Base-by-base conservation (phyloP, 2,888 invertebrate species). In the Eudasyphora cyanicolor region DNA sequence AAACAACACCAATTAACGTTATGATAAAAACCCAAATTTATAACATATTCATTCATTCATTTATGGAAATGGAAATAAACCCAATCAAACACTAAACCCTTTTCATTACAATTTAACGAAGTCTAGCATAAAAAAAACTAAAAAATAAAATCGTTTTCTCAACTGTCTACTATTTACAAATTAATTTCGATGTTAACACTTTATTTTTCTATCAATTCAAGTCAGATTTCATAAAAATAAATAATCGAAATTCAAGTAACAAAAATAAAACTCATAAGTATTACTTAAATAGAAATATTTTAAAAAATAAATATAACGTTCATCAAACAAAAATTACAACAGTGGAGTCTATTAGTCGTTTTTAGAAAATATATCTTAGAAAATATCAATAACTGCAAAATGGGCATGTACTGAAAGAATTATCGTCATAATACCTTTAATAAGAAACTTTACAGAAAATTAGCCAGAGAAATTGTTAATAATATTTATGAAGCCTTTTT, bases 181-280 rank as follows among this genome's bases (percentile, higher is more conserved):
- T 67, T 54, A 70, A 57, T 35, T 81, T 81, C 81, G 76, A 81
- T 81, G 80, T 80, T 76, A 80, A 76, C 29, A 71, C 70, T 71
- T 76, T 64, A 19, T 62, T 78, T 62, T 70, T 8, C 10, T 77
- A 42, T 64, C 42, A 24, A 21, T 35, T 60, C 17, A 32, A 29
- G 14, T 60, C 19, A 35, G n/a, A 19, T 38, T 32, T 19, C 60
- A 12, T 6, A 51, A 67, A 64, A 19, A 32, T 38, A n/a, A 62
- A 32, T 17, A 14, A 62, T 24, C n/a, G 2, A 62, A 32, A 49
- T n/a, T n/a, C n/a, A n/a, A n/a, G n/a, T 62, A 45, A 49, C n/a
- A 45, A 17, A 49, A 75, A 45, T 42, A 12, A 14, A 5, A 6
- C 49, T 54, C 24, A 12, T 5, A 19, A 54, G 8, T 10, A 14